Evolutionary conservation across 2,888 invertebrate genomes (phyloP), one percentile per base, ranked within the genome.

Genomic region (Fabriciana adippe): DNA sequence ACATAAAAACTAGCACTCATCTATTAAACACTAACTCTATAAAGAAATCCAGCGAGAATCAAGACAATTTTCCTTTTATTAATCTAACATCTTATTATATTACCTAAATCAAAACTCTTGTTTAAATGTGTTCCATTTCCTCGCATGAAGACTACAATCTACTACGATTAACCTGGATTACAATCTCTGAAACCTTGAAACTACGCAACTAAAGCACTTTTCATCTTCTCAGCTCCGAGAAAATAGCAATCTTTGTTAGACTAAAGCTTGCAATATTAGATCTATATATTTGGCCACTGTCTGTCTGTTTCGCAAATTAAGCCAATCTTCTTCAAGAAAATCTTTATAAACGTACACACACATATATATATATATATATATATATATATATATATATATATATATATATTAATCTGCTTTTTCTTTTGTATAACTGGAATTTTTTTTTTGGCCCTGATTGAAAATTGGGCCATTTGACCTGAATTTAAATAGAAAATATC

Each of bases 201-300:
- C 69, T 69, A 69, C 69, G 64, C 55, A 64, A 69, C 70, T 71
- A 69, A 63, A 59, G 69, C 62, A 67, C 69, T 71, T 70, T 65
- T 69, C 69, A 64, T 69, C 64, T 71, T 65, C 64, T 55, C 55
- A 51, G 55, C 55, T 59, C 65, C 63, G 41, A 64, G 67, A 67
- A 69, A 67, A 67, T 63, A 62, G 71, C 67, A 71, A 71, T 71
- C 65, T 57, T 64, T 47, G 61, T 62, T 15, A 59, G 57, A 69
- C 69, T 65, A 67, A 69, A 71, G 55, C 62, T 55, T 41, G 62
- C 26, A 65, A 26, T 67, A 69, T 61, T 50, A 66, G 48, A 18
- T 61, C 31, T 61, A 51, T 16, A 51, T 61, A 35, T 51, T 51
- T 26, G 35, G 41, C 53, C 41, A 61, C 50, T 53, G 35, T 35